Evolutionary conservation across 2,797 vertebrate species (phyloP).

Genomic region (Margarornis squamiger): DNA sequence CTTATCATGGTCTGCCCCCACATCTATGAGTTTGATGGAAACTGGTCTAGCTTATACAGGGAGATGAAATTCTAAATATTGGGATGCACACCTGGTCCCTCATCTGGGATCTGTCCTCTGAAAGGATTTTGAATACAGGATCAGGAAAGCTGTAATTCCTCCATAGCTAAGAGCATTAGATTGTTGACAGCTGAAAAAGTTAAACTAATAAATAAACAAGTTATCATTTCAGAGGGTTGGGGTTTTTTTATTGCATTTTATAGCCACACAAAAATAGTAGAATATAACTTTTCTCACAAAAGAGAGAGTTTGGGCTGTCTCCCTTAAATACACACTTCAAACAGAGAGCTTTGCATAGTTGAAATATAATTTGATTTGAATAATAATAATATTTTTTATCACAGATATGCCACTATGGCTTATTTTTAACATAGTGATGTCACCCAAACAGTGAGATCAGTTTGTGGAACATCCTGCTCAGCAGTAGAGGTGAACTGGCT

Average conservation of each 20-base stretch:
- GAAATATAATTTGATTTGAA: conserved; percentile 38
- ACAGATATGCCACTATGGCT: background rate
- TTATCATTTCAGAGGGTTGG: background rate
- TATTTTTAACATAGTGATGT: conserved; percentile 48
- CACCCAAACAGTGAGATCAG: conserved; percentile 32
- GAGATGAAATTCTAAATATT: background rate
- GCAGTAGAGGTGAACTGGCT: conserved; percentile 6
- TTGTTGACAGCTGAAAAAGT: background rate
- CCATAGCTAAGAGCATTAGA: background rate
- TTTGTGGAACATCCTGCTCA: background rate
- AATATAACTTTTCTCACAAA: conserved; percentile 6
- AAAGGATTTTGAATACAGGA: background rate
- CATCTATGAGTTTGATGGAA: background rate
- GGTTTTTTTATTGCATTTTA: background rate
- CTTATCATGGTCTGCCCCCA: background rate
- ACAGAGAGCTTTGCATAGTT: background rate
- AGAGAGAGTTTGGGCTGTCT: background rate
- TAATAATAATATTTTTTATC: conserved; percentile 27
- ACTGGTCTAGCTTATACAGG: background rate
- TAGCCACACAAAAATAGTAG: background rate
- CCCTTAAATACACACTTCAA: background rate
- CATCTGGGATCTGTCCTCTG: background rate
- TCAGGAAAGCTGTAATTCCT: background rate
- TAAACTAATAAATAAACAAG: conserved; percentile 30
- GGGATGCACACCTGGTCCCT: background rate